phyloP scores from a whole-genome alignment of 2,888 invertebrate genomes.

The Emesis russula region DNA sequence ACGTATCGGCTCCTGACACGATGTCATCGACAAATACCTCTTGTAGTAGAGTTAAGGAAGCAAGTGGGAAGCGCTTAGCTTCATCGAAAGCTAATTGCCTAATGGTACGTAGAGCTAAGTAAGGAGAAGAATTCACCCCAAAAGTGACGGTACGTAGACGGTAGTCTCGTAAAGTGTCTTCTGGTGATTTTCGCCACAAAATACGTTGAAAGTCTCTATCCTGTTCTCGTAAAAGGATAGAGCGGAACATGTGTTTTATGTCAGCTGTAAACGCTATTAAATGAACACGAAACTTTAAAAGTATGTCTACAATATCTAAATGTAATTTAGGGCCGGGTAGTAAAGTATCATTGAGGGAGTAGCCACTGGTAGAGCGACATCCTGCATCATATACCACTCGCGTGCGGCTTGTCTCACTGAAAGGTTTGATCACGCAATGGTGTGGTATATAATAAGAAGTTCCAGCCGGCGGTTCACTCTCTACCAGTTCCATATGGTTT shows the following conservation, averaged over 20 bases:
- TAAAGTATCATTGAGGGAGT: neutral
- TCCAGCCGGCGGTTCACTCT: neutral
- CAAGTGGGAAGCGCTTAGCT: neutral
- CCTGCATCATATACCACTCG: conserved; percentile 4
- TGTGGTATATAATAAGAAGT: conserved; percentile 21
- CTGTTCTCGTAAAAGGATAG: neutral
- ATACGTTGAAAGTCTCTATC: conserved; percentile 18
- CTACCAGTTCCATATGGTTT: conserved; percentile 4
- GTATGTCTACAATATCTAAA: neutral
- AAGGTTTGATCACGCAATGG: conserved; percentile 3
- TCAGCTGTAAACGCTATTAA: conserved; percentile 5
- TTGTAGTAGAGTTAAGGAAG: neutral
- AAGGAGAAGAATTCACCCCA: conserved; percentile 16
- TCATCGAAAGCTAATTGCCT: conserved; percentile 2
- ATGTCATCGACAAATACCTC: conserved; percentile 22
- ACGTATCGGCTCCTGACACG: neutral
- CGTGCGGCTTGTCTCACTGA: neutral
- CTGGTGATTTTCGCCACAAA: neutral
- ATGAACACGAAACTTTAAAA: conserved; percentile 21
- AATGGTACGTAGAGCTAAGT: neutral
- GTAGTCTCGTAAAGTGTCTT: neutral
- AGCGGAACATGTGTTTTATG: conserved; percentile 19
- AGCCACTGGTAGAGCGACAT: conserved; percentile 4
- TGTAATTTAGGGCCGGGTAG: neutral
- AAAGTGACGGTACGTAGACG: conserved; percentile 1